Percentiles rank a stretch among this genome's conserved stretches.
These are phyloP conservation scores for Temnothorax ravouxi DNA, from an alignment of 2,888 invertebrate genomes.

Conservation along the genomic window DNA sequence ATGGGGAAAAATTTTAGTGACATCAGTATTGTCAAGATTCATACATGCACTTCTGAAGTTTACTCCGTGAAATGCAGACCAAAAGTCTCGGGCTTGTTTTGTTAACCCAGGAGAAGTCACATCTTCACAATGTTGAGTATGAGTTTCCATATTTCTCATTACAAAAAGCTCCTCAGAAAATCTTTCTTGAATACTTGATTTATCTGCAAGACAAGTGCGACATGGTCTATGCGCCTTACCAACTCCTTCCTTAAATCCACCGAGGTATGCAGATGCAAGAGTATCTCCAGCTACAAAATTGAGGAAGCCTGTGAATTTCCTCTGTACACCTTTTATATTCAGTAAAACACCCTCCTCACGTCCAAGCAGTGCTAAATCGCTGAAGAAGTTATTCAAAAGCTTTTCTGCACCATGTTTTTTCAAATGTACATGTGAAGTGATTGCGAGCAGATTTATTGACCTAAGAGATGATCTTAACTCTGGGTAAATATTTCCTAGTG, in stretches of 20 bases:
- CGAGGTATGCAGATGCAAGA: not conserved
- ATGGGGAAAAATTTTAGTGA: not conserved
- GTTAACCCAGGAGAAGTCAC: not conserved
- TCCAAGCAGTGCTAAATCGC: not conserved
- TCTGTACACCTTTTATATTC: not conserved
- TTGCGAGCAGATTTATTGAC: not conserved
- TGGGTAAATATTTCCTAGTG: not conserved
- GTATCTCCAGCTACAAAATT: conserved; percentile 2
- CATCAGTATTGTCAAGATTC: not conserved
- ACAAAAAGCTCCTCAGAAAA: conserved; percentile 1
- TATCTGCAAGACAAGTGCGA: conserved; percentile 7
- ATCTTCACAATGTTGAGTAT: not conserved
- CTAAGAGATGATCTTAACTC: not conserved
- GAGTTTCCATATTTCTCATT: not conserved
- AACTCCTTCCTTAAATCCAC: conserved; percentile 4
- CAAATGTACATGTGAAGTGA: not conserved
- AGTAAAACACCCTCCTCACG: not conserved
- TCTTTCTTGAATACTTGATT: not conserved
- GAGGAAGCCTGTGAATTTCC: not conserved
- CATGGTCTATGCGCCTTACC: conserved; percentile 1
- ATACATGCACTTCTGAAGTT: not conserved
- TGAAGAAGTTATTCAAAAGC: not conserved
- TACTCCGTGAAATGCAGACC: not conserved
- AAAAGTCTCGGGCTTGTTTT: not conserved
- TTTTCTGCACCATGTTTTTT: not conserved